phyloP scores from a whole-genome alignment of 2,113 vertebrate species.

The Odocoileus virginianus region DNA sequence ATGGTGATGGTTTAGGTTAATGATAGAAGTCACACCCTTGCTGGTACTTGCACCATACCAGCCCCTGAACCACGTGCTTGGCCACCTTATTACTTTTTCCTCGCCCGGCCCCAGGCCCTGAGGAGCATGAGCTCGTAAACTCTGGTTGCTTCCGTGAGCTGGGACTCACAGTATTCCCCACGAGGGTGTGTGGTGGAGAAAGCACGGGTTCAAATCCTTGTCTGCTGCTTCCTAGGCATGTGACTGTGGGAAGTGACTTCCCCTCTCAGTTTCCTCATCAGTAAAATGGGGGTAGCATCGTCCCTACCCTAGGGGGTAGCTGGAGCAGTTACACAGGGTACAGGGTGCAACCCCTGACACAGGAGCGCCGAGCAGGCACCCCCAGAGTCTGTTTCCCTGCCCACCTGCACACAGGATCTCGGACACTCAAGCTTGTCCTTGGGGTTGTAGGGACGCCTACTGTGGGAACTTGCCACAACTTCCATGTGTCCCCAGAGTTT shows the following conservation, averaged over 20 bases:
- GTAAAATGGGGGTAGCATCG: background rate
- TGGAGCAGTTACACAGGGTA: background rate
- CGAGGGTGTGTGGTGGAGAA: background rate
- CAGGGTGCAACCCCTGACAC: background rate
- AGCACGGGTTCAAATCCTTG: background rate
- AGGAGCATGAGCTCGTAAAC: background rate
- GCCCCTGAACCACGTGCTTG: background rate
- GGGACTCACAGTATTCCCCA: no score
- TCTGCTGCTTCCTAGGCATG: background rate
- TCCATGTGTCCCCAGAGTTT: background rate
- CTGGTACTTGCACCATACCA: no score
- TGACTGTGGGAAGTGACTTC: background rate
- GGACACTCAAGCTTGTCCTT: rapidly evolving
- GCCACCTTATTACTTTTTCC: background rate
- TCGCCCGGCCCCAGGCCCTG: background rate
- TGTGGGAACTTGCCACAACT: background rate
- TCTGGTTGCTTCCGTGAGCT: background rate
- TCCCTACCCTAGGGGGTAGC: no score
- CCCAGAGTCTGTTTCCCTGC: background rate
- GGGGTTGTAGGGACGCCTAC: background rate
- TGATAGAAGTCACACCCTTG: background rate
- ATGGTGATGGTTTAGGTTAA: background rate
- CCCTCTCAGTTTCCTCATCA: background rate
- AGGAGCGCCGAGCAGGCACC: background rate
- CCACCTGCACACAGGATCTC: rapidly evolving